Base-by-base conservation (phyloP, 2,797 vertebrate genomes). In the Psittacula derbiana region DNA sequence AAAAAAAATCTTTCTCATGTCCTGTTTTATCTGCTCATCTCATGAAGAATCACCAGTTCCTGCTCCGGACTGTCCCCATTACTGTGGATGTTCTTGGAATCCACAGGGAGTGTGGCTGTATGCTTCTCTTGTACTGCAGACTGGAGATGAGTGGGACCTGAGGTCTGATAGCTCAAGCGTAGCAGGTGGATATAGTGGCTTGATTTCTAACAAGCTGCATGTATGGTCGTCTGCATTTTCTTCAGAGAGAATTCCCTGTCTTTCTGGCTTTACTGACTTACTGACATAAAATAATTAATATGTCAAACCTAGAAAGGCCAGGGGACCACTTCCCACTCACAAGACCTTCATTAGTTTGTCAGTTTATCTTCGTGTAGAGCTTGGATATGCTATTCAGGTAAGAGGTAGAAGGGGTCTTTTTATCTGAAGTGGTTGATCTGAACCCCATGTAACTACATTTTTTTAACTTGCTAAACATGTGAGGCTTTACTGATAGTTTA, bases 391-490 rank as follows among this genome's bases (percentile, higher is more conserved):
- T 58, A 30, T 66, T 60, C 40, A 66, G 16, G 2, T 40, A 53
- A 36, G 40, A 78, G 55, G 58, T 10, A 78, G 27, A 73, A 50
- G 16, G 3, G 6, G 0, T 52, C 3, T n/a, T 80, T 65, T 76
- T 38, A 47, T 12, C 11, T 6, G 47, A 15, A 74, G 7, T 24
- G 5, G 11, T 38, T 86, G 16, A 52, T 72, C 36, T 79, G 46
- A 84, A 40, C 15, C 13, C 18, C 2, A 1, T 31, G 38, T 17
- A 5, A 21, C 7, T 49, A 11, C 0, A 0, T 4, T 13, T 31
- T 74, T 65, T 73, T 28, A 21, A 67, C 11, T 6, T 58, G 17
- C 18, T 80, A 52, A 62, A 47, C 12, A 25, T 28, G 53, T 57
- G 43, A 57, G 15, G 8, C 16, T n/a, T 53, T 53, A 1, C 38